phyloP scores from a whole-genome alignment of 2,113 vertebrate genomes.

The Pongo abelii region DNA sequence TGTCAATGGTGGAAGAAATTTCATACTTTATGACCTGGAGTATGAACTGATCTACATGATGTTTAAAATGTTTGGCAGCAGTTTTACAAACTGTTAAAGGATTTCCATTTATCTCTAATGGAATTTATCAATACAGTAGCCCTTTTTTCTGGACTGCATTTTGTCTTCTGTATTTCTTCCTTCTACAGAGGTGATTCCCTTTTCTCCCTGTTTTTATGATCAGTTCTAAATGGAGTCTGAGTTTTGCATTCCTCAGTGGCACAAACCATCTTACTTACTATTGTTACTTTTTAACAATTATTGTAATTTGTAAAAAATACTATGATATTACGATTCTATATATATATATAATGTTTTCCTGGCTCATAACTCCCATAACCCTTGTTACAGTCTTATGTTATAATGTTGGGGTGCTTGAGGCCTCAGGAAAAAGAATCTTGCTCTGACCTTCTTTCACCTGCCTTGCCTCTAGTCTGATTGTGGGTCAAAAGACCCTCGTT shows the following conservation, averaged over 20 bases:
- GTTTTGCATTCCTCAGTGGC: not conserved
- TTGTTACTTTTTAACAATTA: not conserved
- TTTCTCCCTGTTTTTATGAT: not conserved
- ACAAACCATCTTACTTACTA: not conserved
- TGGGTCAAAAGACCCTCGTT: no score
- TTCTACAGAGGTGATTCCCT: not conserved
- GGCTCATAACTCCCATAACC: no score
- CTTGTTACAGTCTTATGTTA: no score
- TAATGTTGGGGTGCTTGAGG: no score
- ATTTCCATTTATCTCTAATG: conserved; percentile 7
- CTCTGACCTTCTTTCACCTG: no score
- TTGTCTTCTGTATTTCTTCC: not conserved
- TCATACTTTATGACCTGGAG: not conserved
- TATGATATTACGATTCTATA: no score
- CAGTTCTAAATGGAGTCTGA: not conserved
- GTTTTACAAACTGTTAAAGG: not conserved
- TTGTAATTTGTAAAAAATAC: not conserved
- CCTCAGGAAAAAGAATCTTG: no score
- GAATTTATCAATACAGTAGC: not conserved
- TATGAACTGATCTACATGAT: not conserved
- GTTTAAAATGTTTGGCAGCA: not conserved
- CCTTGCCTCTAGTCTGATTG: no score
- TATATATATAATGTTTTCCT: no score
- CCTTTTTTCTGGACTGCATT: not conserved
- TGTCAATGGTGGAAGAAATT: not conserved